Evolutionary conservation across 2,888 invertebrate genomes (phyloP).

Genomic region (Bombylius discolor): DNA sequence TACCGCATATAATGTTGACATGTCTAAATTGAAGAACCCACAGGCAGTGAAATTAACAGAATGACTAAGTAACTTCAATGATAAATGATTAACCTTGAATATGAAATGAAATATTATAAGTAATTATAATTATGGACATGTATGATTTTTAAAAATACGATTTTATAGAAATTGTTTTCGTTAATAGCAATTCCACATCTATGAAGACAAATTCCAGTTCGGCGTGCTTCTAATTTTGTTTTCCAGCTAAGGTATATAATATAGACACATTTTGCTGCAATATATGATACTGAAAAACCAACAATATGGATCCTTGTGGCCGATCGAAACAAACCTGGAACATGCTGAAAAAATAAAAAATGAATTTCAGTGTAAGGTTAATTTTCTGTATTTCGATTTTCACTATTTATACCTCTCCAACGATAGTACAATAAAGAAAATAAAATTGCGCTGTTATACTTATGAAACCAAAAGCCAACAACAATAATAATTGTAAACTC

Average conservation of each 20-base stretch:
- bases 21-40: conserved; percentile 35
- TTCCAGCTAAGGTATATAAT: conserved; percentile 35
- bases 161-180: conserved; percentile 32
- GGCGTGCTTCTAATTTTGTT: conserved; percentile 32
- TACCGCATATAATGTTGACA: conserved; percentile 35
- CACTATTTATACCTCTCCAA: conserved; percentile 21
- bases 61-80: conserved; percentile 34
- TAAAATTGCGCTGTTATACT: conserved; percentile 35
- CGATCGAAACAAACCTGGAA: conserved; percentile 32
- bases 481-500: conserved; percentile 32
- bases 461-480: conserved; percentile 35
- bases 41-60: conserved; percentile 34
- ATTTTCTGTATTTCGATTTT: no score
- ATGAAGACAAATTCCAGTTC: conserved; percentile 33
- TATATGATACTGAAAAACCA: conserved; percentile 25
- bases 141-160: conserved; percentile 19
- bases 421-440: conserved; percentile 33
- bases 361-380: neutral
- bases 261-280: conserved; percentile 32
- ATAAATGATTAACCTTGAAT: conserved; percentile 30
- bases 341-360: conserved; percentile 11
- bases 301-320: conserved; percentile 30
- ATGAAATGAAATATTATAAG: neutral
- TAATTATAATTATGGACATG: neutral
- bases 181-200: conserved; percentile 33